Base-by-base conservation (phyloP, 2,888 invertebrate species). In the Lithophane leautieri region DNA sequence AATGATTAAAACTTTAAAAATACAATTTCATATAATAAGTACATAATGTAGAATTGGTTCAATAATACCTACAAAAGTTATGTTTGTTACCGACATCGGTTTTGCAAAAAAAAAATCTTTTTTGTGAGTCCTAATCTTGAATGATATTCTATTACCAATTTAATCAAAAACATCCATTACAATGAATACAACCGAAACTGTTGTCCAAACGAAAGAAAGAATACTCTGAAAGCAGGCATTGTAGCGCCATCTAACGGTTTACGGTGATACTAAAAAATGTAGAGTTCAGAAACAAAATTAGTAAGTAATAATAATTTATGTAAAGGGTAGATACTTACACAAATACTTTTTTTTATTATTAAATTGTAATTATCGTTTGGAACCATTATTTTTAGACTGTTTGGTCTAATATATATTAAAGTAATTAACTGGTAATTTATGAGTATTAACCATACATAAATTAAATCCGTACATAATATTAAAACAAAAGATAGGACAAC, bases 211-310 rank as follows among this genome's bases (percentile, higher is more conserved):
- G 9, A 60, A 52, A 58, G 2, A 52, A 44, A 19, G 4, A n/a
- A 6, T 34, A 63, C 16, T 8, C 4, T 25, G 1, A 40, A 34
- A 52, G 34, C 50, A 52, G 28, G 12, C 25, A 67, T 44, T 66
- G 12, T 11, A 74, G 61, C 87, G 86, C 86, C 86, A 86, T 86
- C 86, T 85, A 69, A 56, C 34, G 44, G 4, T 40, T 12, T 7
- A 65, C 12, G 25, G 12, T 25, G 28, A 47, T 68, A 83, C 42
- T 65, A 75, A 74, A 76, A 67, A 52, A 14, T 11, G 6, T 52
- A 22, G 34, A 28, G 25, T 58, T 28, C 28, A n/a, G 50, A 67
- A 67, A 40, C n/a, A 44, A 34, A 61, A 34, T 2, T n/a, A 50
- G 6, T 34, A 34, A 34, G 34, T 34, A 34, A 34, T 34, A 34